These are phyloP conservation scores for Drosophila trichaetosa DNA, from an alignment of 2,888 invertebrate genomes.

Conservation along the genomic window DNA sequence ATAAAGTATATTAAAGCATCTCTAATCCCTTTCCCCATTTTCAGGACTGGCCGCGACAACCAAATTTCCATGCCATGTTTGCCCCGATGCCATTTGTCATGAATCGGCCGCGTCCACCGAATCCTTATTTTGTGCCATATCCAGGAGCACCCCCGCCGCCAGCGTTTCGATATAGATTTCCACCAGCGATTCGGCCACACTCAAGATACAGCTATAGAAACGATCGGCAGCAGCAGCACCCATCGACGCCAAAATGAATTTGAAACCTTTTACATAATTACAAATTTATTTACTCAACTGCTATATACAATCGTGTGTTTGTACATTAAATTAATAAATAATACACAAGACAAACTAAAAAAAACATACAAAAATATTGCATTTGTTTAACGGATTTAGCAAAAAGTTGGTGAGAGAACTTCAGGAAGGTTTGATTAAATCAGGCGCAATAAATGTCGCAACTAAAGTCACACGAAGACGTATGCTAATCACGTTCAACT, in stretches of 20 bases:
- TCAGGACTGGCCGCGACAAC: constrained; percentile 52
- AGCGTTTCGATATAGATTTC: constrained; percentile 17
- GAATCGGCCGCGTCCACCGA: constrained; percentile 25
- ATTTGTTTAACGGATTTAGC: constrained; percentile 40
- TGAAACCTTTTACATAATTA: constrained; percentile 63
- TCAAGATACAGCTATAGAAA: constrained; percentile 47
- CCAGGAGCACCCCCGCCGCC: constrained; percentile 13
- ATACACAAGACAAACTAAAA: constrained; percentile 45
- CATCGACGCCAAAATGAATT: constrained; percentile 38
- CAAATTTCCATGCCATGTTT: constrained; percentile 38
- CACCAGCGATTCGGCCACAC: constrained; percentile 13
- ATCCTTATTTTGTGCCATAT: constrained; percentile 29
- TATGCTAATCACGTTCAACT: constrained; percentile 63
- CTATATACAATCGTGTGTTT: constrained; percentile 76
- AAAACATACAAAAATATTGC: constrained; percentile 56
- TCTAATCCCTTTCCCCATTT: background rate
- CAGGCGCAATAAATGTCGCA: constrained; percentile 48
- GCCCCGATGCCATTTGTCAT: constrained; percentile 34
- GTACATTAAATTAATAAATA: constrained; percentile 70
- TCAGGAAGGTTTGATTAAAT: constrained; percentile 66
- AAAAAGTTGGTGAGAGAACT: constrained; percentile 5
- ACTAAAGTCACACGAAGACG: constrained; percentile 61
- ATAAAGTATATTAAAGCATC: background rate
- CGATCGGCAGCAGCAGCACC: constrained; percentile 15
- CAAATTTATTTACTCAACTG: constrained; percentile 75